Conservation (phyloP, 92 coral and sea anemone species). For the Phymanthus crucifer region DNA sequence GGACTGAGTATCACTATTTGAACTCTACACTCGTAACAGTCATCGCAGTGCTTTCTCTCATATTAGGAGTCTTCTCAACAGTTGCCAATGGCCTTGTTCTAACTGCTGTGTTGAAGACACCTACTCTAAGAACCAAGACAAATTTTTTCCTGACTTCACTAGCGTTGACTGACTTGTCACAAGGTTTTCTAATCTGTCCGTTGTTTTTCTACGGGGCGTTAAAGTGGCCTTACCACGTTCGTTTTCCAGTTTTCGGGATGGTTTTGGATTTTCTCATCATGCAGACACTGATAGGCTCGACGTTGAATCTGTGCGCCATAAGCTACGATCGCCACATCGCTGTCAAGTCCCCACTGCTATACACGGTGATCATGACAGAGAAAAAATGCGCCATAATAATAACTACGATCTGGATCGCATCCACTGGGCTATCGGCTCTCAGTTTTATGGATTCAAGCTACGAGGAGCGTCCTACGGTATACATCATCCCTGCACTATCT, state of each 20-base stretch:
- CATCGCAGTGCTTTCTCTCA: slow-evolving; percentile 17
- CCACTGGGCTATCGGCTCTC: slow-evolving; percentile 22
- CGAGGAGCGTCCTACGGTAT: slow-evolving; percentile 38
- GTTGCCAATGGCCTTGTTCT: slow-evolving; percentile 39
- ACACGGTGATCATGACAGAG: slow-evolving; percentile 34
- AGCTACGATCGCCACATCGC: slow-evolving; percentile 42
- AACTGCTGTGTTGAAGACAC: slow-evolving; percentile 28
- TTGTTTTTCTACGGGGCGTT: slow-evolving; percentile 39
- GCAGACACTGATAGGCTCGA: slow-evolving; percentile 34
- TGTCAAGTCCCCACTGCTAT: slow-evolving; percentile 27
- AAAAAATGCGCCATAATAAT: slow-evolving; percentile 2
- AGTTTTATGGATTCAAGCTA: slow-evolving; percentile 39
- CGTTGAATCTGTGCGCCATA: slow-evolving; percentile 35
- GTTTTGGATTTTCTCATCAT: slow-evolving; percentile 36
- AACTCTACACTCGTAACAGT: slow-evolving; percentile 19
- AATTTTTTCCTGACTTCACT: slow-evolving; percentile 43
- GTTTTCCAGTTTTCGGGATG: slow-evolving; percentile 40
- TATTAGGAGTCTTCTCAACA: slow-evolving; percentile 22
- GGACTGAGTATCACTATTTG: slow-evolving; percentile 25
- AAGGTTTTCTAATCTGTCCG: slow-evolving; percentile 37
- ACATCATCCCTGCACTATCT: slow-evolving; percentile 32
- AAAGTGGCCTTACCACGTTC: slow-evolving; percentile 41
- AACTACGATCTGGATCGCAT: slow-evolving; percentile 24
- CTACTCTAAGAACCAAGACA: slow-evolving; percentile 25
- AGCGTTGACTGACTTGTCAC: slow-evolving; percentile 35